A percentile compares a stretch with the other conserved stretches of the same genome.
These are phyloP conservation scores for Sitta europaea DNA, from an alignment of 2,113 vertebrate genomes.

Conservation along the genomic window DNA sequence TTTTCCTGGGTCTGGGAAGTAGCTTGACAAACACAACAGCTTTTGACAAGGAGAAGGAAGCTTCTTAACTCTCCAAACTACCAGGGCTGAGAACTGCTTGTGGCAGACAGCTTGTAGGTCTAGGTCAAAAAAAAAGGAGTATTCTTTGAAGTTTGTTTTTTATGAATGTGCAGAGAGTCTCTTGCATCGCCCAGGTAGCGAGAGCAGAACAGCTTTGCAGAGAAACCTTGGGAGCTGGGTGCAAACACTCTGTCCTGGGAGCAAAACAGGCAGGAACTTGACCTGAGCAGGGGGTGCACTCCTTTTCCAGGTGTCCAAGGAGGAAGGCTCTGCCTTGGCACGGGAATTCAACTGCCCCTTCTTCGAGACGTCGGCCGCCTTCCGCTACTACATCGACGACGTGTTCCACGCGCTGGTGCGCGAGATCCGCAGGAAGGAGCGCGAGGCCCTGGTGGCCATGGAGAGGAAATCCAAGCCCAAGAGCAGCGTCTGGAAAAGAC, in stretches of 20 bases:
- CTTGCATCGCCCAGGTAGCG: neutral
- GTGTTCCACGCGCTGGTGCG: conserved; percentile 84
- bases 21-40: neutral
- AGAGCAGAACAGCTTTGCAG: neutral
- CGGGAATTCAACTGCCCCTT: conserved; percentile 86
- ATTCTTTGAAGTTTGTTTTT: neutral
- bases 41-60: neutral
- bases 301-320: conserved; percentile 77
- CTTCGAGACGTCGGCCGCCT: conserved; percentile 84
- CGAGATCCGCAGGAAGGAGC: conserved; percentile 84
- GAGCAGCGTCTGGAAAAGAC: conserved; percentile 79
- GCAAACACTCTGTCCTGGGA: accelerated
- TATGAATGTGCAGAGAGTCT: neutral
- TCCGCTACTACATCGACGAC: conserved; percentile 85
- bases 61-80: neutral
- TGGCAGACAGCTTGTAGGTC: neutral
- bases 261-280: neutral
- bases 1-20: neutral
- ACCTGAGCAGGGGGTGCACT: neutral
- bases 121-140: neutral
- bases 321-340: conserved; percentile 80
- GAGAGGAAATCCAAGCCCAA: conserved; percentile 76
- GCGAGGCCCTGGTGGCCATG: conserved; percentile 70
- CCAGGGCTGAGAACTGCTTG: neutral
- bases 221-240: neutral